A percentile compares a stretch with the other conserved stretches of the same genome.
Conservation (phyloP, 53 echinoderm and acorn worm species). For the Paracentrotus lividus region DNA sequence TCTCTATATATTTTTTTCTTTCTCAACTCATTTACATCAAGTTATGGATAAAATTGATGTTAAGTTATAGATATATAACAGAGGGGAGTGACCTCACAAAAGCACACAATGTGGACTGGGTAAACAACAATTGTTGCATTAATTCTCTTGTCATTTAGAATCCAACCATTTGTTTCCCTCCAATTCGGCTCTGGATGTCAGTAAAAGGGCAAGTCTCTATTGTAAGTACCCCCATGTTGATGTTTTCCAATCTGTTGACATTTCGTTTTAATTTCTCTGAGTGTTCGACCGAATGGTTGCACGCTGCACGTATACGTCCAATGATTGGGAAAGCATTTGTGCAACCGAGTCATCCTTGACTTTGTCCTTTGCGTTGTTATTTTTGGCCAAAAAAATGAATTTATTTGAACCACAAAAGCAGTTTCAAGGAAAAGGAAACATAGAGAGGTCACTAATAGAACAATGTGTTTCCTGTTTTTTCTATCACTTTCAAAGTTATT, state of each 20-base stretch:
- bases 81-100: constrained; percentile 32
- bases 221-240: constrained; percentile 2
- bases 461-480: too few relatives aligned
- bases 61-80: neutral
- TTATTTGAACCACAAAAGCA: neutral
- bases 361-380: neutral
- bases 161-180: constrained; percentile 3
- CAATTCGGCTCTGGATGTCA: constrained; percentile 1
- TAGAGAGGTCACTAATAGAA: neutral
- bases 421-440: neutral
- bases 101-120: neutral
- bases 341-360: neutral
- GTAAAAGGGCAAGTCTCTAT: neutral
- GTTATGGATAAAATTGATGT: constrained; percentile 39
- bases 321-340: neutral
- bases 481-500: too few relatives aligned
- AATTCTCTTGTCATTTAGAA: neutral
- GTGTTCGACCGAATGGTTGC: neutral
- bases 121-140: constrained; percentile 28
- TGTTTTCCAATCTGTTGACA: constrained; percentile 27
- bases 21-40: neutral
- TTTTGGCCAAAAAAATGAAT: neutral
- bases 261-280: constrained; percentile 27
- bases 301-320: neutral
- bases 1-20: neutral